Evolutionary conservation across 2,797 vertebrate species (phyloP).

Genomic region (Hemibagrus guttatus): DNA sequence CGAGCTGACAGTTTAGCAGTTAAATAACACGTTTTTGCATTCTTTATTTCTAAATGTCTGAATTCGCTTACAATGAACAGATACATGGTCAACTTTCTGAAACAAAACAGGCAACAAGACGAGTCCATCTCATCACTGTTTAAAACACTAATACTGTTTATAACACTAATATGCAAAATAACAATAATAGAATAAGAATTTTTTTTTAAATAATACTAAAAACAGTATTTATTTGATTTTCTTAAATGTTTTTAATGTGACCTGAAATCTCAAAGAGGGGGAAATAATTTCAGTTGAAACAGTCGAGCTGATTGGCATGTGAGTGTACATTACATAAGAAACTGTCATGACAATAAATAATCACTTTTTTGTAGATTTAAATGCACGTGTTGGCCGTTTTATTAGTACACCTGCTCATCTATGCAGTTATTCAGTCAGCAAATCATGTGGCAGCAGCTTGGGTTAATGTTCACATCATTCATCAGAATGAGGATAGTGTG

Average conservation of each 20-base stretch:
- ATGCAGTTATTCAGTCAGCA: background rate
- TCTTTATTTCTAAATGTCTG: background rate
- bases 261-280: background rate
- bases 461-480: background rate
- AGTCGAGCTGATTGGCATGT: too few species aligned
- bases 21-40: background rate
- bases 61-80: background rate
- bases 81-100: background rate
- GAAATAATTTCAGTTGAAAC: background rate
- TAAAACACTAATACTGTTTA: too few species aligned
- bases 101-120: background rate
- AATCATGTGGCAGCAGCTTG: background rate
- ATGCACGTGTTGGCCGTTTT: background rate
- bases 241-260: background rate
- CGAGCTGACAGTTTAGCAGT: too few species aligned
- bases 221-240: background rate
- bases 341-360: too few species aligned
- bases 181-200: too few species aligned
- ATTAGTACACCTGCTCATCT: background rate
- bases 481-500: background rate
- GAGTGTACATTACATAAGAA: too few species aligned
- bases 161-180: too few species aligned
- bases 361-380: background rate
- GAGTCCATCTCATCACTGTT: background rate
- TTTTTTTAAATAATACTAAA: too few species aligned